Percentiles rank a stretch among this genome's conserved stretches.
Evolutionary conservation across 2,888 invertebrate genomes (phyloP).

Genomic region (Andrena chrysosceles): DNA sequence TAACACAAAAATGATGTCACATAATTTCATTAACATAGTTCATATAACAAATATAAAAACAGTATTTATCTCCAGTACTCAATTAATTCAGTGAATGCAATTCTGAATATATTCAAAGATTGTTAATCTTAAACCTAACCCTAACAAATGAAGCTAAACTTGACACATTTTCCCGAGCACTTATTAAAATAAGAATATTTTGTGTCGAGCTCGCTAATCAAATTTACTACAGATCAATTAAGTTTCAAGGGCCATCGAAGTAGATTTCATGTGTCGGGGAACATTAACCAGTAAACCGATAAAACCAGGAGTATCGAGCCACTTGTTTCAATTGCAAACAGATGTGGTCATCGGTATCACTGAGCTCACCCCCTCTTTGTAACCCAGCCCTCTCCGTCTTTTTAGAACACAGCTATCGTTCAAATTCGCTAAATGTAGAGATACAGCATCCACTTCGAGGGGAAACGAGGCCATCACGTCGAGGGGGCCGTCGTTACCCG

Average conservation of each 20-base stretch:
- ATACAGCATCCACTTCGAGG: conserved; percentile 75
- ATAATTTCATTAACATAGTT: too few species aligned
- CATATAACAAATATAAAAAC: too few species aligned
- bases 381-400: conserved; percentile 51
- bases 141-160: background rate
- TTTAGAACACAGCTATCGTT: conserved; percentile 76
- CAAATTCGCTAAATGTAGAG: conserved; percentile 78
- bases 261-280: conserved; percentile 23
- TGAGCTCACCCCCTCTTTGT: conserved; percentile 48
- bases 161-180: background rate
- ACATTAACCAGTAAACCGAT: conserved; percentile 70
- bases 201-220: background rate
- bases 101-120: background rate
- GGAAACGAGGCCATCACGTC: conserved; percentile 70
- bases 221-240: background rate
- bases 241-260: conserved; percentile 37
- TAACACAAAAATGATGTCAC: too few species aligned
- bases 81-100: background rate
- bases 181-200: background rate
- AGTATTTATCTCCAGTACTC: too few species aligned
- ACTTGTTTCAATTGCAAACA: conserved; percentile 83
- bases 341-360: conserved; percentile 77
- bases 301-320: conserved; percentile 76
- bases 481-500: conserved; percentile 70
- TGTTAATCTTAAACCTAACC: too few species aligned